Percentiles rank a stretch among this genome's conserved stretches.
phyloP scores from a whole-genome alignment of 2,113 vertebrate genomes.

The Gymnarchus niloticus region DNA sequence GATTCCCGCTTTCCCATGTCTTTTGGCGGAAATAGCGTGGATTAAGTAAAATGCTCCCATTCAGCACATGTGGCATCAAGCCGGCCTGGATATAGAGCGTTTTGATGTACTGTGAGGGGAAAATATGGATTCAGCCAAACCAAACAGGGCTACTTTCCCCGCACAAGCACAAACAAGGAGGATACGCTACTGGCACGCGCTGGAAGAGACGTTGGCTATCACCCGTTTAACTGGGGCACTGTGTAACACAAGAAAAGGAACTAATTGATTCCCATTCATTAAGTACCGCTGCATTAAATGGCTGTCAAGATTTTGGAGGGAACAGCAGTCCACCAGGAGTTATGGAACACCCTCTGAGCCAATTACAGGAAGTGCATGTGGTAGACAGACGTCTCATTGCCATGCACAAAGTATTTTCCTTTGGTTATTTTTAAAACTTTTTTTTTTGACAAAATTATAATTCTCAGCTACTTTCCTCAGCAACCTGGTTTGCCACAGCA shows the following conservation, averaged over 20 bases:
- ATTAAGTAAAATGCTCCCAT: background rate
- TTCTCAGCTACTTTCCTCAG: too few species aligned
- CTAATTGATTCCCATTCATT: background rate
- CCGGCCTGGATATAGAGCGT: conserved; percentile 9
- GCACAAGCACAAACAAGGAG: background rate
- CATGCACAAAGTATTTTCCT: background rate
- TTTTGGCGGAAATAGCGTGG: background rate
- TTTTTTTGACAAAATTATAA: too few species aligned
- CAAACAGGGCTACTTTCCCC: background rate
- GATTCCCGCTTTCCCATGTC: background rate
- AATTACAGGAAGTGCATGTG: background rate
- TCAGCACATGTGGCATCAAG: conserved; percentile 20
- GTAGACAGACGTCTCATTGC: background rate
- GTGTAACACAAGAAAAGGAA: background rate
- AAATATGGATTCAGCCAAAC: background rate
- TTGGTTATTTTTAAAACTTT: background rate
- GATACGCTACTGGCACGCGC: background rate
- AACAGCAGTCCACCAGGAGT: background rate
- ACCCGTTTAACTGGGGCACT: background rate
- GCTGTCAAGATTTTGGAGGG: background rate
- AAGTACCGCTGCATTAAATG: background rate
- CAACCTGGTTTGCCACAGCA: too few species aligned
- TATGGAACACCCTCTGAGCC: too few species aligned
- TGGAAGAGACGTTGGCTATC: background rate
- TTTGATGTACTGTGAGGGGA: background rate